Percentiles rank a stretch among this genome's conserved stretches.
These are phyloP conservation scores for Oryzias dopingdopingensis DNA, from an alignment of 2,797 vertebrate genomes.

Conservation along the genomic window DNA sequence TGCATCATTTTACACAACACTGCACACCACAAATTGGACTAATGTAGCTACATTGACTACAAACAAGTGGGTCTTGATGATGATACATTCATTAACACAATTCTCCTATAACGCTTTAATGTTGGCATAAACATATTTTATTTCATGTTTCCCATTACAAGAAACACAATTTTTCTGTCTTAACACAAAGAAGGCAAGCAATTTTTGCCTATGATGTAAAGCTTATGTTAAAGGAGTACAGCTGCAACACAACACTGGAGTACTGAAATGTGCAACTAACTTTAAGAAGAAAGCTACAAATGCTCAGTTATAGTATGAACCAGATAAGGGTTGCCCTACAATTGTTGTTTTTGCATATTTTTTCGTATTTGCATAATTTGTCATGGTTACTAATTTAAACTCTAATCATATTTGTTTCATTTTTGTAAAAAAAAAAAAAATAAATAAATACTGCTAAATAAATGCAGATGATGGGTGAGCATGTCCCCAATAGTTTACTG, in stretches of 20 bases:
- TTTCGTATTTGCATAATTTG: too few species aligned
- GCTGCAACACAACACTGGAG: background rate
- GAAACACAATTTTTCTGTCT: background rate
- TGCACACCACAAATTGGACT: slow-evolving; percentile 7
- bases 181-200: background rate
- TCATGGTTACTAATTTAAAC: too few species aligned
- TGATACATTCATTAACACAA: background rate
- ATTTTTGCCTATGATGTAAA: background rate
- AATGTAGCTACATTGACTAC: background rate
- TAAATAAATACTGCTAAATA: too few species aligned
- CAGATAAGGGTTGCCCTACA: too few species aligned
- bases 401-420: too few species aligned
- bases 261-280: background rate
- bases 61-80: slow-evolving; percentile 17
- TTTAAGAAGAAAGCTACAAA: background rate
- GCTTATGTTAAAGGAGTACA: background rate
- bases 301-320: too few species aligned
- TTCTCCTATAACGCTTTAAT: background rate
- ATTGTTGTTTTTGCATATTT: too few species aligned
- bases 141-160: background rate
- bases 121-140: background rate
- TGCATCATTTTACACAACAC: slow-evolving; percentile 31
- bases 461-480: too few species aligned
- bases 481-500: too few species aligned
- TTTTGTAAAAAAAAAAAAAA: too few species aligned